A percentile compares a stretch with the other conserved stretches of the same genome.
These are phyloP conservation scores for Boulengeromyrus knoepffleri DNA, from an alignment of 2,113 vertebrate species.

Conservation along the genomic window DNA sequence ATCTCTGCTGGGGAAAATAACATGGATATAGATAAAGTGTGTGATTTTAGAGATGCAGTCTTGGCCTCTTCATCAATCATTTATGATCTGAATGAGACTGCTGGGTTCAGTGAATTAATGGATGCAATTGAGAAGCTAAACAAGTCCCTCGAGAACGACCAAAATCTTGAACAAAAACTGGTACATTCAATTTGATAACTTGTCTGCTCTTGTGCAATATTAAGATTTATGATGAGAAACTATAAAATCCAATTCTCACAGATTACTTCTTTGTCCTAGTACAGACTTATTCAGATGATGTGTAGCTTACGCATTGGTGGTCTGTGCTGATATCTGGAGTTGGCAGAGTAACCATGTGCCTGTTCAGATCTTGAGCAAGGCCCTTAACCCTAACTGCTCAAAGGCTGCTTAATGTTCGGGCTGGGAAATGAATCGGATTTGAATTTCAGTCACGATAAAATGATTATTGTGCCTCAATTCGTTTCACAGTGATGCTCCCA, in stretches of 20 bases:
- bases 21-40: slow-evolving; percentile 69
- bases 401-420: neutral
- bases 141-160: slow-evolving; percentile 62
- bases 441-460: neutral
- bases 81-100: slow-evolving; percentile 43
- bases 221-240: neutral
- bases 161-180: slow-evolving; percentile 59
- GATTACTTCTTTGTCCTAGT: neutral
- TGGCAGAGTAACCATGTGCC: neutral
- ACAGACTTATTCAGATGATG: neutral
- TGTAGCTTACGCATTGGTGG: neutral
- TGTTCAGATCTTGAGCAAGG: neutral
- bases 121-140: slow-evolving; percentile 52
- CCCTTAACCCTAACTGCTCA: neutral
- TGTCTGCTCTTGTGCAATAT: neutral
- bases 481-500: no score
- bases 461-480: no score
- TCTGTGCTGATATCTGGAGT: neutral
- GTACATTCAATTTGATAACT: slow-evolving; percentile 38
- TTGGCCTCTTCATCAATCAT: slow-evolving; percentile 65
- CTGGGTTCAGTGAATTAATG: slow-evolving; percentile 51
- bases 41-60: slow-evolving; percentile 67
- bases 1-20: slow-evolving; percentile 77
- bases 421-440: neutral
- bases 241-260: neutral